Conservation (phyloP, 1,140 invertebrate species). For the Platorchestia sp. region DNA sequence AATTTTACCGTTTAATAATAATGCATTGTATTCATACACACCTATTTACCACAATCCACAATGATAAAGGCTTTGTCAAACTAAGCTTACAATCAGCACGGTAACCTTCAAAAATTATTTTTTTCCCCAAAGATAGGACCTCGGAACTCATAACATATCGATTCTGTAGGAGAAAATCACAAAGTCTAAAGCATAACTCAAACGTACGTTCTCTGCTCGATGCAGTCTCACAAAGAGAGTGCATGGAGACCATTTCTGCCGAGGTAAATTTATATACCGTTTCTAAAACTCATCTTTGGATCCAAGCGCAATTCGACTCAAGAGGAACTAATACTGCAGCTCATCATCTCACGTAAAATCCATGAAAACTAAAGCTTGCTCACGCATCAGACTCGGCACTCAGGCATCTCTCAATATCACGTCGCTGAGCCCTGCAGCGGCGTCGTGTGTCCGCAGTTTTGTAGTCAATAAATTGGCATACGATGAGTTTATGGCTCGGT, state of each 20-base stretch:
- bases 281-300: neutral
- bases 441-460: neutral
- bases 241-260: neutral
- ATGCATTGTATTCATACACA: no score
- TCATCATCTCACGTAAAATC: neutral
- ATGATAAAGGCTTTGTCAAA: no score
- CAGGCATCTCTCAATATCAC: neutral
- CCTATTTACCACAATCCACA: no score
- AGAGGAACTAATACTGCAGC: neutral
- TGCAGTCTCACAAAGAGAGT: no score
- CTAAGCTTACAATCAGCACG: no score
- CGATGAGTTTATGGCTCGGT: slow-evolving; percentile 24
- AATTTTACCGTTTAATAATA: no score
- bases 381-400: neutral
- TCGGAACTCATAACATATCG: no score
- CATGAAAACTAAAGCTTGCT: neutral
- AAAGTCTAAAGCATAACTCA: no score
- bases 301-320: neutral
- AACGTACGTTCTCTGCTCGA: no score
- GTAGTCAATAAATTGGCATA: slow-evolving; percentile 26
- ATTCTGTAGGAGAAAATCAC: no score
- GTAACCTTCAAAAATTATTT: no score
- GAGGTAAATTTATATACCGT: neutral
- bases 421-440: neutral
- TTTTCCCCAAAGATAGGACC: no score